These are phyloP conservation scores for Tineola bisselliella DNA, from an alignment of 2,888 invertebrate species.

Conservation along the genomic window DNA sequence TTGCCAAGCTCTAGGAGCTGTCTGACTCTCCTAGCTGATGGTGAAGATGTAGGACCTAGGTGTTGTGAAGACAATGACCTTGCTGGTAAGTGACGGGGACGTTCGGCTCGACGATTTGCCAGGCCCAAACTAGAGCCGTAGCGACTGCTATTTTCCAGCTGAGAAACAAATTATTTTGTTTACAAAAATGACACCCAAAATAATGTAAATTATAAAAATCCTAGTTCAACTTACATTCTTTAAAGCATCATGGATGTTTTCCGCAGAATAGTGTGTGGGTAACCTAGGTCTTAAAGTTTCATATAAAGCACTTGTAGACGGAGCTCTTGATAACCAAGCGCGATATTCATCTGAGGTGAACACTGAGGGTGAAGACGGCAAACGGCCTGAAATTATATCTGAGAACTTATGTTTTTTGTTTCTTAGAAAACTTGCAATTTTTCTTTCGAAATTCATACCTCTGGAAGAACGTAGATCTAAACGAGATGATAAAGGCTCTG, in stretches of 20 bases:
- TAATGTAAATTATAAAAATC: no score
- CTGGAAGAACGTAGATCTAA: constrained; percentile 63
- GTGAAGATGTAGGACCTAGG: constrained; percentile 71
- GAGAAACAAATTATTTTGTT: constrained; percentile 9
- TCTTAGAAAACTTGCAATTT: not conserved
- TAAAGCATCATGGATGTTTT: constrained; percentile 87
- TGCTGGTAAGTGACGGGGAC: constrained; percentile 73
- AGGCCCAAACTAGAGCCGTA: constrained; percentile 66
- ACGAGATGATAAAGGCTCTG: constrained; percentile 56
- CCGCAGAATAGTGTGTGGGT: constrained; percentile 84
- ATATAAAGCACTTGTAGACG: constrained; percentile 92
- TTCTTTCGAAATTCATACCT: constrained; percentile 30
- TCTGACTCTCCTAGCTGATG: constrained; percentile 82
- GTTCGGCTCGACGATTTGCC: constrained; percentile 65
- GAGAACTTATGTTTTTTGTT: not conserved
- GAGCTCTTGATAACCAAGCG: constrained; percentile 90
- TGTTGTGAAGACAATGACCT: constrained; percentile 80
- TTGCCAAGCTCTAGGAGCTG: constrained; percentile 79
- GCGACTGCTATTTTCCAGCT: constrained; percentile 71
- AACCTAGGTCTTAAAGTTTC: constrained; percentile 87
- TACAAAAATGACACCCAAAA: no score
- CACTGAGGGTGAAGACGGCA: constrained; percentile 66
- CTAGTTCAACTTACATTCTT: constrained; percentile 75
- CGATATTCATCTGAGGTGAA: constrained; percentile 94
- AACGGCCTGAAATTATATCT: constrained; percentile 36